Evolutionary conservation across 2,113 vertebrate species (phyloP).

Genomic region (Telmatochromis sp.): DNA sequence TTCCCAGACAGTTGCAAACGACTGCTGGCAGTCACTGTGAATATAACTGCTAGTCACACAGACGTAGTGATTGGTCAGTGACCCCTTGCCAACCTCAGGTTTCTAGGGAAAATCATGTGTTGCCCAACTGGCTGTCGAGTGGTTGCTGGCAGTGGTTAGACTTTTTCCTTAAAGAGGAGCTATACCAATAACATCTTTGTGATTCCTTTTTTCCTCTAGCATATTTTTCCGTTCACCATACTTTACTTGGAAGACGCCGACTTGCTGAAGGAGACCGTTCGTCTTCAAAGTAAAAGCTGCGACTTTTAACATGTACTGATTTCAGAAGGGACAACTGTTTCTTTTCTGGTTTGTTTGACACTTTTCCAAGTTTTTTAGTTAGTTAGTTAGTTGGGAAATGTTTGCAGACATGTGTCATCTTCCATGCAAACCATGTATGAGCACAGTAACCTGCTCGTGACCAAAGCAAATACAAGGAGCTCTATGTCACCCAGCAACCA

Average conservation of each 20-base stretch:
- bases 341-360: neutral
- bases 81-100: neutral
- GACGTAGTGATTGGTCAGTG: neutral
- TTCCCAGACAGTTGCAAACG: neutral
- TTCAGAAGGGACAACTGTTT: neutral
- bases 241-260: neutral
- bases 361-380: neutral
- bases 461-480: neutral
- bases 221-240: accelerated
- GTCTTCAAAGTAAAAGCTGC: neutral
- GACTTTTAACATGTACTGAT: neutral
- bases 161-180: neutral
- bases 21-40: neutral
- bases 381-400: neutral
- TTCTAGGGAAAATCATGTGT: neutral
- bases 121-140: neutral
- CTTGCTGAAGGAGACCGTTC: neutral
- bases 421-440: neutral
- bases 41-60: neutral
- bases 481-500: neutral
- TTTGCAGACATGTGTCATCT: neutral
- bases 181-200: neutral
- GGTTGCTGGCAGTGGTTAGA: neutral
- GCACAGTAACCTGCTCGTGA: neutral
- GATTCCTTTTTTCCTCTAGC: neutral